Percentiles rank a stretch among this genome's conserved stretches.
phyloP scores from a whole-genome alignment of 2,888 invertebrate species.

The Lasius fuliginosus region DNA sequence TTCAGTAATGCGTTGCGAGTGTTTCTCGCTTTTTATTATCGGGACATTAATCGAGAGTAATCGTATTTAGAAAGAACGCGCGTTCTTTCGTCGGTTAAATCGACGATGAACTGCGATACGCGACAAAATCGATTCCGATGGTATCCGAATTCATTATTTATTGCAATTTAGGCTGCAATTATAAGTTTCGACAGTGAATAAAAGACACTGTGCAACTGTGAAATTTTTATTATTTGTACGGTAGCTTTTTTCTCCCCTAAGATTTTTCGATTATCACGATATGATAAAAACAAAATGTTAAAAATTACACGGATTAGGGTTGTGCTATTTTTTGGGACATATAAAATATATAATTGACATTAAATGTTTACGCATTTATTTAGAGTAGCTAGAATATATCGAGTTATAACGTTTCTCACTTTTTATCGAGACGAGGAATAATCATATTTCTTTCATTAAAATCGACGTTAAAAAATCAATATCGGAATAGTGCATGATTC shows the following conservation, averaged over 20 bases:
- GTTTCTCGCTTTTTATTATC: neutral
- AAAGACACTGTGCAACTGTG: too few species aligned
- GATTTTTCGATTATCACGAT: neutral
- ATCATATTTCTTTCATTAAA: too few species aligned
- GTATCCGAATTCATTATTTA: neutral
- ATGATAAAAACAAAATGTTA: neutral
- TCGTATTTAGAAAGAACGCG: neutral
- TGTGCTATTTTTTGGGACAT: too few species aligned
- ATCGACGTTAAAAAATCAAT: too few species aligned
- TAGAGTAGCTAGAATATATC: too few species aligned
- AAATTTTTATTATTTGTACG: neutral
- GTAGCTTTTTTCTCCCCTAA: neutral
- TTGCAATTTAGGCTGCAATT: neutral
- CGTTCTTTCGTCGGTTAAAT: neutral
- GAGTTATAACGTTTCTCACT: too few species aligned
- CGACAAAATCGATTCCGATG: neutral
- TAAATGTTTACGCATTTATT: too few species aligned
- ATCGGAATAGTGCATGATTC: too few species aligned
- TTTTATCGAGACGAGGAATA: too few species aligned
- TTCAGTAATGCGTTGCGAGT: neutral
- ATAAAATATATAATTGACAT: too few species aligned
- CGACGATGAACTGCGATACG: neutral
- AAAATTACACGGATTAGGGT: neutral
- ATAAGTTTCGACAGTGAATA: neutral
- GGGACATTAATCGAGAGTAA: constrained; percentile 8